Evolutionary conservation across 2,113 vertebrate species (phyloP), one percentile per base, ranked within the genome.

Genomic region (Nibea coibor): DNA sequence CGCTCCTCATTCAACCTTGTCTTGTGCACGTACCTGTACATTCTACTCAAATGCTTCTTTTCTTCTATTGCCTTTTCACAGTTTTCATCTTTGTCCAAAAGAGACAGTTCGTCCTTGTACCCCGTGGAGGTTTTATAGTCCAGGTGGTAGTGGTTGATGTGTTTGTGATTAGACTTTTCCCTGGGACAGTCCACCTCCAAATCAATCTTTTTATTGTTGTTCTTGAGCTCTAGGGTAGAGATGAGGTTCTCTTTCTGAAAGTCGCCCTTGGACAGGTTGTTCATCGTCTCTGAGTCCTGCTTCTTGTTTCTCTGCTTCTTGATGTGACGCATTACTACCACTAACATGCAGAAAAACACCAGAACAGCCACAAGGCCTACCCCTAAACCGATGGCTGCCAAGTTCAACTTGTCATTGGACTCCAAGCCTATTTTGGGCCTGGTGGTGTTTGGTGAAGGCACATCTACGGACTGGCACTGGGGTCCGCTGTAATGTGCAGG

Each of bases 171-270:
- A 1, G 95, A 96, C 93, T 98, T 98, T 83, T 97, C 97, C 70
- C 94, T 89, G 43, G 93, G 94, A 89, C 96, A 97, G 88, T 98
- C 97, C 81, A 97, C 96, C 93, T 99, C 97, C 56, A 98, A 45
- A 56, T 92, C 97, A 0, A 95, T 94, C 95, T 97, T 98, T 93
- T 99, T 98, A 90, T 99, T 99, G 22, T 96, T 99, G 94, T 99
- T 99, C 92, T 99, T 99, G 77, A 98, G 95, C 74, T 97, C 97
- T 4, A 96, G 92, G 67, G 96, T 90, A 35, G 96, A 96, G 11
- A 98, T 96, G 75, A 98, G 93, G 93, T 97, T 97, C 87, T 98
- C 98, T 85, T 97, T 97, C 0, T 97, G 96, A 87, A 96, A 96
- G 89, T 97, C 96, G 61, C 81, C 90, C 86, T 95, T 97, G 0